Evolutionary conservation across 2,888 invertebrate genomes (phyloP).

Genomic region (Selenia dentaria): DNA sequence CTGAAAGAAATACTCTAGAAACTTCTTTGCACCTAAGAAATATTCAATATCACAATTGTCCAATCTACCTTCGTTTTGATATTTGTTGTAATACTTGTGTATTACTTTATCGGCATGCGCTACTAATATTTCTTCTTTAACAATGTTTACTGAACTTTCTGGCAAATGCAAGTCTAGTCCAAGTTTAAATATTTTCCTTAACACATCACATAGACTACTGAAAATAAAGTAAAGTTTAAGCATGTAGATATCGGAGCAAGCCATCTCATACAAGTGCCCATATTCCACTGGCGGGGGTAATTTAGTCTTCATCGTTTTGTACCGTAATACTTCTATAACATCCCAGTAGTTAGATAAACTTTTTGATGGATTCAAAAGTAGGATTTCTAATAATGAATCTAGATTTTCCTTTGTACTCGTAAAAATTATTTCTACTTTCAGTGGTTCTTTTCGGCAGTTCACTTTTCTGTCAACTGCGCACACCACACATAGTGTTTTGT

Average conservation of each 20-base stretch:
- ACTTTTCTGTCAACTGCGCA: slow-evolving; percentile 53
- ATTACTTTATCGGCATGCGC: slow-evolving; percentile 51
- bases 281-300: slow-evolving; percentile 52
- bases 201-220: slow-evolving; percentile 44
- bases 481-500: slow-evolving; percentile 50
- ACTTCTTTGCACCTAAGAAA: slow-evolving; percentile 51
- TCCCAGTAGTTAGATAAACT: slow-evolving; percentile 61
- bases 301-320: slow-evolving; percentile 57
- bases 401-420: slow-evolving; percentile 39
- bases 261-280: slow-evolving; percentile 44
- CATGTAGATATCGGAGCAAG: slow-evolving; percentile 51
- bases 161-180: slow-evolving; percentile 41
- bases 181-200: slow-evolving; percentile 46
- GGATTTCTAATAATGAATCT: slow-evolving; percentile 39
- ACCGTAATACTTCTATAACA: slow-evolving; percentile 60
- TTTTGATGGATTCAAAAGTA: slow-evolving; percentile 56
- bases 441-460: slow-evolving; percentile 50
- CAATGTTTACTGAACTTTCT: slow-evolving; percentile 48
- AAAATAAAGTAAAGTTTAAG: slow-evolving; percentile 63
- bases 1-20: slow-evolving; percentile 53
- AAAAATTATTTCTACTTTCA: slow-evolving; percentile 55
- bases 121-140: slow-evolving; percentile 60
- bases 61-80: slow-evolving; percentile 33
- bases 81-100: slow-evolving; percentile 39
- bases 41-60: slow-evolving; percentile 46